Conservation (phyloP, 2,797 vertebrate genomes). For the Cichlasoma orientale region DNA sequence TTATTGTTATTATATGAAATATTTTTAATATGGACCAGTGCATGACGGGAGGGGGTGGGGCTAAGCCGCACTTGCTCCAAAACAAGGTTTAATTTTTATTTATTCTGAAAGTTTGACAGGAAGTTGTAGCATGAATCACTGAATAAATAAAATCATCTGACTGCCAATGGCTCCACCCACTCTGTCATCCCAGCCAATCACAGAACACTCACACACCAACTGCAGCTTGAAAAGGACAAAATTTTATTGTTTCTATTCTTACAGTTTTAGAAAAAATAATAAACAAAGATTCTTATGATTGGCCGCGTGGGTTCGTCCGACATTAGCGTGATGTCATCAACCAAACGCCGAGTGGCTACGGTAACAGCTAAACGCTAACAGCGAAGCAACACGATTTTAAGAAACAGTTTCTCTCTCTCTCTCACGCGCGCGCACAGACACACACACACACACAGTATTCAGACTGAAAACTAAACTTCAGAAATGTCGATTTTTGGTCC, state of each 20-base stretch:
- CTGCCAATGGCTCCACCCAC: conserved; percentile 7
- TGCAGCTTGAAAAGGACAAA: conserved; percentile 41
- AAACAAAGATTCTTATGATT: conserved; percentile 44
- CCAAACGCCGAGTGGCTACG: conserved; percentile 27
- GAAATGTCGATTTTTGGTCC: conserved; percentile 24
- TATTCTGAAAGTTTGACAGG: conserved; percentile 54
- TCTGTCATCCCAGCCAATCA: neutral
- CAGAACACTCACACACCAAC: too few relatives aligned
- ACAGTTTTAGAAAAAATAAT: conserved; percentile 31
- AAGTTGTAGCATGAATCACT: conserved; percentile 60
- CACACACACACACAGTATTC: conserved; percentile 21
- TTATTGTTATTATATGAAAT: conserved; percentile 16
- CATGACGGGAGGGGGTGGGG: conserved; percentile 14
- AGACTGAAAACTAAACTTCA: neutral
- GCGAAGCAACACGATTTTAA: conserved; percentile 1
- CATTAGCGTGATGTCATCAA: conserved; percentile 60
- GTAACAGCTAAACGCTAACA: conserved; percentile 43
- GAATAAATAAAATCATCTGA: conserved; percentile 47
- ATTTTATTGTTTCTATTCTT: conserved; percentile 63
- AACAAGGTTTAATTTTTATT: conserved; percentile 29
- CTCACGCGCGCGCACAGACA: neutral
- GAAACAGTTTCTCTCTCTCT: neutral
- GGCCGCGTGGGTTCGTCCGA: conserved; percentile 52
- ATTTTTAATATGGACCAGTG: conserved; percentile 35
- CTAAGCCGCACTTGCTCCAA: neutral